Evolutionary conservation across 2,113 vertebrate species (phyloP), one percentile per base, ranked within the genome.

Genomic region (Scophthalmus maximus): DNA sequence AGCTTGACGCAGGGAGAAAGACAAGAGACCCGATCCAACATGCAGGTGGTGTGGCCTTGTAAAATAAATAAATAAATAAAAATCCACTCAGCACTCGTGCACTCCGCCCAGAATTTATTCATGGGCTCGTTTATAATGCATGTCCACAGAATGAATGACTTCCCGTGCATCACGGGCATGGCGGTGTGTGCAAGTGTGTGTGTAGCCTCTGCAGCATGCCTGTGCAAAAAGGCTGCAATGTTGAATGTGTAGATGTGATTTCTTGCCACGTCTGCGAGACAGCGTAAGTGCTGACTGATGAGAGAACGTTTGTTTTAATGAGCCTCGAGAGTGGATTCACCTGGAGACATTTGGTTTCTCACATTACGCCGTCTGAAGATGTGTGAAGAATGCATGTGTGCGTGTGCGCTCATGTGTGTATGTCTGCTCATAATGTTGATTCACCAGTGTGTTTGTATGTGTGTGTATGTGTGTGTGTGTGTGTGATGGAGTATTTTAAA

Each of bases 81-180:
- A 17, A 40, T 23, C 10, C 55, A 20, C n/a, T 57, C 30, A 57
- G 53, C 26, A 32, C 29, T 27, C n/a, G 87, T 87, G 80, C 83
- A 75, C 70, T 84, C 75, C 80, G 52, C 47, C 30, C 53, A 56
- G 77, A 88, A 90, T 89, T 89, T 91, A 91, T 90, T 91, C 88
- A 89, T 91, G 87, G 82, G 71, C 75, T 79, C 73, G 90, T 92
- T 83, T 86, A 92, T 91, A 90, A 91, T 90, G 87, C 86, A 91
- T 90, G 80, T 57, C 59, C 64, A 46, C 65, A 79, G 77, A 86
- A 86, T 64, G 74, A 90, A 88, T 77, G 80, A 81, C 78, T 83
- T 80, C 70, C 68, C 15, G 55, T 84, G 81, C 74, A 58, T 76
- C 67, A 9, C 56, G 27, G 32, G 76, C 34, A 18, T 56, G 66